Conservation (phyloP, 2,888 invertebrate species). For the Hyppa rectilinea region DNA sequence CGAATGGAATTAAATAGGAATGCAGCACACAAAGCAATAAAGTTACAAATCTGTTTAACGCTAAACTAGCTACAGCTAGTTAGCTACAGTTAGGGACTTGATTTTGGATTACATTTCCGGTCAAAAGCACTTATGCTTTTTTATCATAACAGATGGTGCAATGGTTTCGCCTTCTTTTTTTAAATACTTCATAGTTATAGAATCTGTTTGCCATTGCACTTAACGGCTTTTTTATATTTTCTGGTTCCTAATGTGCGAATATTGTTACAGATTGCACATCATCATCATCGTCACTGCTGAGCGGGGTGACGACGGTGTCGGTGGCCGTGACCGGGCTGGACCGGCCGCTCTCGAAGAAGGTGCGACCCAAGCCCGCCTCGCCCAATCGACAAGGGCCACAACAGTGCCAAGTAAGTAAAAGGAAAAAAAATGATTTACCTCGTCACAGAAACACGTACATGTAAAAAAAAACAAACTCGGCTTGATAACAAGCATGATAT, state of each 20-base stretch:
- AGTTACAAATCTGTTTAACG: conserved; percentile 1
- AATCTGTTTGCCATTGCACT: background rate
- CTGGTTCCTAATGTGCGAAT: background rate
- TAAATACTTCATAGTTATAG: background rate
- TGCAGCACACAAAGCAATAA: conserved; percentile 8
- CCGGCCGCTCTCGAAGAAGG: conserved; percentile 82
- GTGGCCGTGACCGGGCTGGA: conserved; percentile 86
- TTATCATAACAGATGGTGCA: background rate
- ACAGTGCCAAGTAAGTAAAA: conserved; percentile 95
- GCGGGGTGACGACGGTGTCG: conserved; percentile 84
- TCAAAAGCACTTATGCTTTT: too few species aligned
- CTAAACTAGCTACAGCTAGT: background rate
- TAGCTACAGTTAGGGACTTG: background rate
- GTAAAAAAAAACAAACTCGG: background rate
- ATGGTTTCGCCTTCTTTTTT: background rate
- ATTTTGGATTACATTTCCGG: background rate
- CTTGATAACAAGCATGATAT: background rate
- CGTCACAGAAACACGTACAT: background rate
- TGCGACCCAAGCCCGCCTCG: conserved; percentile 96
- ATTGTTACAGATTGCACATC: conserved; percentile 81
- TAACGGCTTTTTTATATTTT: background rate
- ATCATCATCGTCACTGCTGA: conserved; percentile 77
- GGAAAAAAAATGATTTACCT: background rate
- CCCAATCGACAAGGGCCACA: conserved; percentile 97
- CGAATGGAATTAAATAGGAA: conserved; percentile 27